Evolutionary conservation across 2,113 vertebrate genomes (phyloP), one percentile per base, ranked within the genome.

Genomic region (Tringa solitaria): DNA sequence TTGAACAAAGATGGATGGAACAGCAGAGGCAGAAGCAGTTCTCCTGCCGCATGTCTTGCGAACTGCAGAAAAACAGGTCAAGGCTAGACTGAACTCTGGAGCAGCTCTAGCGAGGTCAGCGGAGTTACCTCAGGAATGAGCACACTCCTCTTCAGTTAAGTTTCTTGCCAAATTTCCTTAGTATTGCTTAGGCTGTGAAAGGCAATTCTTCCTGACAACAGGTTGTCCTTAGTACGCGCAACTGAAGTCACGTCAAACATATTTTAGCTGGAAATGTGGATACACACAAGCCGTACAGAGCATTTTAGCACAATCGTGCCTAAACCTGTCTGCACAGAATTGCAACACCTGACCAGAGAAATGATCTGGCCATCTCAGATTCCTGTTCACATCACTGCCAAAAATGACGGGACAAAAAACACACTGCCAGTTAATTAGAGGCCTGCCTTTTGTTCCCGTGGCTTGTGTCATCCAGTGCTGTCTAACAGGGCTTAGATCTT

Each of bases 1-100:
- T 94, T 90, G 76, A 96, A 75, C 76, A 94, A 78, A 90, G 92
- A 92, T 60, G 60, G 60, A 89, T 79, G 53, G 59, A 90, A 87
- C 5, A 89, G 92, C 57, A 93, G 79, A 82, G 84, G 32, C 3
- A 79, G 57, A 67, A 92, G 57, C 33, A 84, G 43, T 50, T 91
- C 79, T 86, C 32, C 67, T 67, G 82, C 45, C 3, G 1, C 48
- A 67, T 8, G 6, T 50, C 51, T 91, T 65, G 56, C 0, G 0
- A 82, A 84, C 65, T 48, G 21, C 54, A 87, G 72, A 92, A 93
- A 90, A 90, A 69, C 83, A 84, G 56, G 72, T 93, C 94, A 96
- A 96, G 94, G 83, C 84, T 73, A 72, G 73, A 53, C 26, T 77
- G 76, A 94, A 84, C 81, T 72, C 90, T 37, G 75, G 48, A 85